Evolutionary conservation across 2,888 invertebrate species (phyloP).

Genomic region (Halictus quadricinctus): DNA sequence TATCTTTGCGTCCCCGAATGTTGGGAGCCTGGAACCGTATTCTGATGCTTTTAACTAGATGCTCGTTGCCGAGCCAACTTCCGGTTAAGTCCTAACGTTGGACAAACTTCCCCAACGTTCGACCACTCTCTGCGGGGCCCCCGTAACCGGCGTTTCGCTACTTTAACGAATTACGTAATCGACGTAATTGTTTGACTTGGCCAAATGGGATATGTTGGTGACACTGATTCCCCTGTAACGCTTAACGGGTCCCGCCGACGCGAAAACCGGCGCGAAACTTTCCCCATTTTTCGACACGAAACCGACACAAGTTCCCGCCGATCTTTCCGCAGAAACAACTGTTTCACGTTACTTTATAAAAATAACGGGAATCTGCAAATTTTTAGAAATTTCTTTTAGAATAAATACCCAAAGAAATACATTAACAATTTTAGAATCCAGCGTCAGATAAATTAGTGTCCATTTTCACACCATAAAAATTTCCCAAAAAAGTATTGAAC

Average conservation of each 20-base stretch:
- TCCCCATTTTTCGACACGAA: not conserved
- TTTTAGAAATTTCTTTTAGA: no score
- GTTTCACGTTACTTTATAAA: no score
- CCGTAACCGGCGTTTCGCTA: constrained; percentile 18
- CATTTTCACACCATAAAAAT: no score
- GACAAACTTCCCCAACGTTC: not conserved
- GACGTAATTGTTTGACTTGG: constrained; percentile 41
- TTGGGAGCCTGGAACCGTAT: constrained; percentile 53
- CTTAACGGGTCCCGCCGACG: not conserved
- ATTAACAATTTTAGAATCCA: no score
- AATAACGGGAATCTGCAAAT: no score
- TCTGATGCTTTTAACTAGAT: constrained; percentile 49
- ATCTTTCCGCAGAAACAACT: not conserved
- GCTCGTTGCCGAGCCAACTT: constrained; percentile 47
- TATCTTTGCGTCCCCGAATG: constrained; percentile 57
- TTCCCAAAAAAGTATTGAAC: no score
- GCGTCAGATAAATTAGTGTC: no score
- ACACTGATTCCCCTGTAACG: constrained; percentile 26
- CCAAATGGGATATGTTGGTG: constrained; percentile 34
- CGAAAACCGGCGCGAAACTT: not conserved
- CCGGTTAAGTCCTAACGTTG: constrained; percentile 9
- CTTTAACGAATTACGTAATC: constrained; percentile 49
- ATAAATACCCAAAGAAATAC: no score
- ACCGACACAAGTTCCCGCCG: not conserved
- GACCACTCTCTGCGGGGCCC: not conserved